Evolutionary conservation across 2,797 vertebrate species (phyloP).

Genomic region (Thamnophis elegans): DNA sequence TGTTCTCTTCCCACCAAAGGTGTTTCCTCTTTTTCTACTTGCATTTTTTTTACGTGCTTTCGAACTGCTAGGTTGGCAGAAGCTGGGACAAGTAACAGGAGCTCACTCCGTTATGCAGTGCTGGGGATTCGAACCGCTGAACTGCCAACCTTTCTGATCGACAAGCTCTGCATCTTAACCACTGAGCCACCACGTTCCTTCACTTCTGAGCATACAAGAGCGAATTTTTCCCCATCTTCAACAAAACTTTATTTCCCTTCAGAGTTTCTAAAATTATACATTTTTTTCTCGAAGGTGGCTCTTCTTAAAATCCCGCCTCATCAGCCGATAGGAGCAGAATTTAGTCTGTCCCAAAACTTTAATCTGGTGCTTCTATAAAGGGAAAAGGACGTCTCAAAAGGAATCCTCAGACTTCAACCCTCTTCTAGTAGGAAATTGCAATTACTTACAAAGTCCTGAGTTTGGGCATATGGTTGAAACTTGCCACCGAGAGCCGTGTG

Average conservation of each 20-base stretch:
- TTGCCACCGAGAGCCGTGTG: slow-evolving; percentile 93
- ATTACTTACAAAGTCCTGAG: slow-evolving; percentile 97
- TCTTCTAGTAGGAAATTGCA: background rate
- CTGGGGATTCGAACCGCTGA: too few species aligned
- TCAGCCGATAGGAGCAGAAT: background rate
- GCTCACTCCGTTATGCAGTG: too few species aligned
- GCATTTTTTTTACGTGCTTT: too few species aligned
- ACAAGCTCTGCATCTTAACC: too few species aligned
- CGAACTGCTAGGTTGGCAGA: too few species aligned
- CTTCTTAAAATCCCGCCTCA: background rate
- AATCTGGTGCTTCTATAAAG: background rate
- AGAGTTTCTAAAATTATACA: background rate
- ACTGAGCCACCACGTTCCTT: too few species aligned
- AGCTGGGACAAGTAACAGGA: too few species aligned
- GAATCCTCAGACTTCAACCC: background rate
- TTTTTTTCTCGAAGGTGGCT: background rate
- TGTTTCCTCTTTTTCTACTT: too few species aligned
- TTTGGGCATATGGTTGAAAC: slow-evolving; percentile 99
- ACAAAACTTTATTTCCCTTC: background rate
- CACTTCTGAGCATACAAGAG: background rate
- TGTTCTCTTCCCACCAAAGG: too few species aligned
- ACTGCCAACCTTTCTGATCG: too few species aligned
- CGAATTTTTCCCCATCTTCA: background rate
- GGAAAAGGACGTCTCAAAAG: background rate
- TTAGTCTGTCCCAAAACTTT: background rate